A percentile compares a stretch with the other conserved stretches of the same genome.
Conservation (phyloP, 2,888 invertebrate species). For the Brachypterus glaber region DNA sequence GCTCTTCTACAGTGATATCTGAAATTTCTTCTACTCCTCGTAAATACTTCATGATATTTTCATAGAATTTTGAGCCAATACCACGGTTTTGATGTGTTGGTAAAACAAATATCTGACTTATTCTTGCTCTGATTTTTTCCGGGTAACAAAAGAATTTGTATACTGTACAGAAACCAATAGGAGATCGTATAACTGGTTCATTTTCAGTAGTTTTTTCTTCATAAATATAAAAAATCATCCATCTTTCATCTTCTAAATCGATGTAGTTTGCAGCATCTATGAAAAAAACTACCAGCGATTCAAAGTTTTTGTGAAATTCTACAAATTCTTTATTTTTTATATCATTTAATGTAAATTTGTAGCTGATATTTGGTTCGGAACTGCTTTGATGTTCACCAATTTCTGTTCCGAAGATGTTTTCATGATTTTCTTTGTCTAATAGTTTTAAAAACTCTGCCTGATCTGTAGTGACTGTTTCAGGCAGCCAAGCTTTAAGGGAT, state of each 20-base stretch:
- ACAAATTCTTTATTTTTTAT: constrained; percentile 62
- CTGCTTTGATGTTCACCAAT: no score
- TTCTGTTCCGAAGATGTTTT: constrained; percentile 29
- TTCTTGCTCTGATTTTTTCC: constrained; percentile 72
- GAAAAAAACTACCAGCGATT: constrained; percentile 89
- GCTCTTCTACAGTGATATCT: constrained; percentile 87
- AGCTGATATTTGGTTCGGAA: no score
- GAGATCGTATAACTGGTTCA: constrained; percentile 51
- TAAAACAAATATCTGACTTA: constrained; percentile 85
- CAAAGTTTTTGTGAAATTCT: constrained; percentile 72
- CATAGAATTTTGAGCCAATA: constrained; percentile 69
- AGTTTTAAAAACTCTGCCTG: constrained; percentile 24
- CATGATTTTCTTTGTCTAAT: constrained; percentile 28
- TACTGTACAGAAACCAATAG: constrained; percentile 82
- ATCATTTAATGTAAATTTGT: constrained; percentile 75
- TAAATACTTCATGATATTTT: constrained; percentile 28
- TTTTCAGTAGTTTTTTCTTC: constrained; percentile 44
- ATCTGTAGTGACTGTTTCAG: constrained; percentile 26
- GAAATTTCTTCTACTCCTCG: constrained; percentile 44
- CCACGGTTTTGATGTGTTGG: constrained; percentile 87
- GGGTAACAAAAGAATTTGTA: constrained; percentile 96
- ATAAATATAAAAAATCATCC: constrained; percentile 80
- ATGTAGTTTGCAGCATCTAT: constrained; percentile 95
- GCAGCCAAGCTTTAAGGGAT: constrained; percentile 32
- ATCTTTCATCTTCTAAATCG: constrained; percentile 83